Conservation (phyloP, 2,888 invertebrate species). For the Coelopa pilipes region DNA sequence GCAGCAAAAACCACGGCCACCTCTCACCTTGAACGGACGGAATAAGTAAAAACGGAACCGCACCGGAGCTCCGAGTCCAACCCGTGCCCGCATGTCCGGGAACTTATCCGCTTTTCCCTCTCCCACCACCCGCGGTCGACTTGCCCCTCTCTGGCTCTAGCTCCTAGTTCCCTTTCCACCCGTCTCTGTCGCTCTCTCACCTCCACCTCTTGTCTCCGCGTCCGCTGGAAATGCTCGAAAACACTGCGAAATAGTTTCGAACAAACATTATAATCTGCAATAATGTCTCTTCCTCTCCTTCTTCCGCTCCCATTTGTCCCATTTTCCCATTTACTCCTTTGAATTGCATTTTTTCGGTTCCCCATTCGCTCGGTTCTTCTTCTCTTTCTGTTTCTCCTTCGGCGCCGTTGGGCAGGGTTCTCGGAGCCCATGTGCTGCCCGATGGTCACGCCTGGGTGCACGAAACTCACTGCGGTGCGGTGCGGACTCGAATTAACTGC, state of each 20-base stretch:
- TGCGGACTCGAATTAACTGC: conserved; percentile 9
- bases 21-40: neutral
- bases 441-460: conserved; percentile 27
- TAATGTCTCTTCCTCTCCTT: conserved; percentile 22
- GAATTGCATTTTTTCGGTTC: no score
- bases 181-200: no score
- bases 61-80: neutral
- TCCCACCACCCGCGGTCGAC: no score
- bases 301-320: neutral
- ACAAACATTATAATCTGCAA: conserved; percentile 36
- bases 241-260: conserved; percentile 26
- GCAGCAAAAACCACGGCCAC: no score
- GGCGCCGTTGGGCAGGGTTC: neutral
- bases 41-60: neutral
- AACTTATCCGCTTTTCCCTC: no score
- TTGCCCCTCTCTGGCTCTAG: no score
- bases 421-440: conserved; percentile 9
- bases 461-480: conserved; percentile 15
- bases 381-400: neutral
- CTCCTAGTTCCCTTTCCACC: no score
- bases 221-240: neutral
- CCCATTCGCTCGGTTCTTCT: neutral
- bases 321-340: no score
- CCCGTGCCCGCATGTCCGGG: neutral
- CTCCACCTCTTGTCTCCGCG: neutral